Evolutionary conservation across 2,888 invertebrate genomes (phyloP).

Genomic region (Ophion slaviceki): DNA sequence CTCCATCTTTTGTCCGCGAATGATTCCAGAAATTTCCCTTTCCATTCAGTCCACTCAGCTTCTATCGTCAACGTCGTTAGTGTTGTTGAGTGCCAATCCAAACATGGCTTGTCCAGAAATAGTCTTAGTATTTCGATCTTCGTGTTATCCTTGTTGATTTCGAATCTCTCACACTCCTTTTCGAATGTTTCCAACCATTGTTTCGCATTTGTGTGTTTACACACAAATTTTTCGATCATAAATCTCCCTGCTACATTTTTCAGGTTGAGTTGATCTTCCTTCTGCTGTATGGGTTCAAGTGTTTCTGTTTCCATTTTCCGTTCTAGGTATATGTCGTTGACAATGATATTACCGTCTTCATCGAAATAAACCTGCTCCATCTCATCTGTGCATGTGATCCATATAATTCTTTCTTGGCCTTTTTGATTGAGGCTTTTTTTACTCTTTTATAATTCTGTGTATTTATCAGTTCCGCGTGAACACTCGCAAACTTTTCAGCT

Average conservation of each 20-base stretch:
- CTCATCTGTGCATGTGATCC: conserved; percentile 67
- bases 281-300: conserved; percentile 62
- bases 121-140: conserved; percentile 69
- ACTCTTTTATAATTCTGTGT: too few species aligned
- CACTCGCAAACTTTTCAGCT: too few species aligned
- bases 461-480: too few species aligned
- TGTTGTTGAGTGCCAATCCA: conserved; percentile 69
- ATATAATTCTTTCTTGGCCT: conserved; percentile 64
- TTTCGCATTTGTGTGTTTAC: conserved; percentile 66
- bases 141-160: conserved; percentile 63
- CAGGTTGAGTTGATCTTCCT: conserved; percentile 64
- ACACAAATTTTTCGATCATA: conserved; percentile 68
- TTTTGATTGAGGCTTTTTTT: conserved; percentile 51
- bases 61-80: conserved; percentile 66
- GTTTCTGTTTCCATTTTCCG: conserved; percentile 58
- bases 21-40: conserved; percentile 69
- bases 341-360: conserved; percentile 65
- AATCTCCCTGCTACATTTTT: conserved; percentile 67
- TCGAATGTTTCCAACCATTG: conserved; percentile 70
- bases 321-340: conserved; percentile 66
- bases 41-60: conserved; percentile 71
- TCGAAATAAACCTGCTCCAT: conserved; percentile 65
- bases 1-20: conserved; percentile 73
- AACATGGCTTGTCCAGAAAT: conserved; percentile 68
- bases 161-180: conserved; percentile 70